Evolutionary conservation across 1,140 invertebrate species (phyloP).

Genomic region (Archivesica marissinica): DNA sequence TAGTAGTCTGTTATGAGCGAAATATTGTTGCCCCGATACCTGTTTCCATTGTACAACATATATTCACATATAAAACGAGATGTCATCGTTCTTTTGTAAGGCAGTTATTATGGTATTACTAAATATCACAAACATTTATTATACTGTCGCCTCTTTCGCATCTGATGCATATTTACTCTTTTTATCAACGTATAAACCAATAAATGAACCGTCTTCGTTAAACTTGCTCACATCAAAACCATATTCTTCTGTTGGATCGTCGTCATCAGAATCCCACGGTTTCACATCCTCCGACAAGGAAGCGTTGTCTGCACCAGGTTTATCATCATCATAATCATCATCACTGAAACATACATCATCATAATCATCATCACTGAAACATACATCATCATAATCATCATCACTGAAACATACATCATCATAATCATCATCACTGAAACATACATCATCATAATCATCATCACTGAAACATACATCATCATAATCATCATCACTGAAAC

Average conservation of each 20-base stretch:
- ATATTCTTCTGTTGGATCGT: slow-evolving; percentile 69
- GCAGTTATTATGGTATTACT: neutral
- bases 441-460: too few species aligned
- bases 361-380: too few species aligned
- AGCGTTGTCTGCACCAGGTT: slow-evolving; percentile 64
- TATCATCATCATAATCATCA: slow-evolving; percentile 71
- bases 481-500: too few species aligned
- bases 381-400: too few species aligned
- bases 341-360: neutral
- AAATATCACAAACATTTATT: neutral
- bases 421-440: too few species aligned
- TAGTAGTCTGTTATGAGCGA: too few species aligned
- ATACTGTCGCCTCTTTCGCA: slow-evolving; percentile 56
- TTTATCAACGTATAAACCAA: slow-evolving; percentile 76
- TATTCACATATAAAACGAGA: slow-evolving; percentile 13
- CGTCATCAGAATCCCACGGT: slow-evolving; percentile 64
- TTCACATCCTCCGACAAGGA: slow-evolving; percentile 66
- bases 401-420: too few species aligned
- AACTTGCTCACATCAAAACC: slow-evolving; percentile 76
- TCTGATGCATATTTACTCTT: slow-evolving; percentile 64
- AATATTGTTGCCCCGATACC: too few species aligned
- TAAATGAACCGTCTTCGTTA: slow-evolving; percentile 81
- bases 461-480: too few species aligned
- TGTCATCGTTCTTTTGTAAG: neutral
- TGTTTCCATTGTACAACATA: too few species aligned